Base-by-base conservation (phyloP, 2,797 vertebrate species). In the Mormyrus proboscirostris region DNA sequence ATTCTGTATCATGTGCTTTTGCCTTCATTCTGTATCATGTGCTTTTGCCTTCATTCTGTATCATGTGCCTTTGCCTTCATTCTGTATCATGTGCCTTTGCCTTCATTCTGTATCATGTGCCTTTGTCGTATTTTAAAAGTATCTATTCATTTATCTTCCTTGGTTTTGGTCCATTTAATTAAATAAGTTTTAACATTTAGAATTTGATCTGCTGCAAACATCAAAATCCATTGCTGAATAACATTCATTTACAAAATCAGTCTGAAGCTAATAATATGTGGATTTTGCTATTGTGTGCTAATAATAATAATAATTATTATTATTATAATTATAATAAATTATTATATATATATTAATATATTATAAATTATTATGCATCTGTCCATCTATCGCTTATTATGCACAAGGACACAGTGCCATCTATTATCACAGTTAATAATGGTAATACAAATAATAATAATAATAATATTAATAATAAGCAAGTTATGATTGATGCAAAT, bases 401-500 rank as follows among this genome's bases (percentile, higher is more conserved):
- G 29, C 33, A 57, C 53, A 55, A 33, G 29, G 65, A 12, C 33
- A 38, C 69, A 73, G 69, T 73, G 33, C 12, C 69, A 16, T 73
- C 33, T 73, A 73, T 73, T 73, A 76, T 76, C 33, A 41, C 69
- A 33, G 33, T 76, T 76, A 76, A 33, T 73, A 41, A 76, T 50
- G 25, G 69, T 47, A 79, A 88, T 47, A 53, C 22, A 57, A 2
- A 33, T 33, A 33, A 33, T 33, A 33, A 33, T 33, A 33, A 33
- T 33, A 33, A 33, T 33, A 49, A 89, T 33, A 14, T 47, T 57
- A 83, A 59, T 29, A 62, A 49, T 19, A 84, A 19, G 19, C 33
- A 38, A 73, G 76, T 91, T 91, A 91, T 91, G 90, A 91, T 91
- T 85, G 62, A 91, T 90, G 87, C n/a, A 59, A 90, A 51, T 82